Evolutionary conservation across 1,140 invertebrate genomes (phyloP), one percentile per base, ranked within the genome.

Genomic region (Macrosteles quadrilineatus): DNA sequence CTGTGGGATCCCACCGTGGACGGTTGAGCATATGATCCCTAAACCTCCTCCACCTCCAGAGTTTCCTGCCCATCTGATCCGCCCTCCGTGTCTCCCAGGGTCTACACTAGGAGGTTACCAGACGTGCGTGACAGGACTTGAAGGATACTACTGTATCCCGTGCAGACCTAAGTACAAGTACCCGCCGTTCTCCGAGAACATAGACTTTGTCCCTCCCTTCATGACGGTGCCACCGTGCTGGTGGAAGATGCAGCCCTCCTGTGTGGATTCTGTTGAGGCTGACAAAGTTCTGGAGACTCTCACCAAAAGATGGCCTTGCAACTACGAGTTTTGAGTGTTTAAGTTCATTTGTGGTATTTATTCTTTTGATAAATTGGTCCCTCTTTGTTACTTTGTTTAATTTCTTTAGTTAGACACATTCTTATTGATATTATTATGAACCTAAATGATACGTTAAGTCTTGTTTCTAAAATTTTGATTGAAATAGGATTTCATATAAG

Each of bases 181-280:
- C 47, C 47, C 47, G 6, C n/a, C 47, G 47, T 50, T 50, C 47
- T 50, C 47, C 47, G 47, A 50, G 47, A 50, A 50, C 47, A n/a
- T 50, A 23, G 47, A 50, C 17, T 36, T 36, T 14, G 47, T 50
- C 3, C 21, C 21, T 4, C 47, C 17, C 4, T n/a, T 11, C 47
- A 23, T 50, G 47, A 23, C 17, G 47, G 21, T 9, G 17, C 17
- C 17, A 6, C 47, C 47, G 6, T 50, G 47, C 21, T 50, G 47
- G 47, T 50, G 47, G 47, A 50, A 50, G 47, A n/a, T 19, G 17
- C 3, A n/a, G 4, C 47, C 47, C 17, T 19, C 47, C 47, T 50
- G 47, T 19, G n/a, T 6, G 6, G 47, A 50, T 4, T 6, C 6
- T 4, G 47, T 14, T 19, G 47, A 50, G 6, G 23, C 25, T 6